Percentiles rank a stretch among this genome's conserved stretches.
phyloP scores from a whole-genome alignment of 2,113 vertebrate species.

The Tragelaphus buxtoni region DNA sequence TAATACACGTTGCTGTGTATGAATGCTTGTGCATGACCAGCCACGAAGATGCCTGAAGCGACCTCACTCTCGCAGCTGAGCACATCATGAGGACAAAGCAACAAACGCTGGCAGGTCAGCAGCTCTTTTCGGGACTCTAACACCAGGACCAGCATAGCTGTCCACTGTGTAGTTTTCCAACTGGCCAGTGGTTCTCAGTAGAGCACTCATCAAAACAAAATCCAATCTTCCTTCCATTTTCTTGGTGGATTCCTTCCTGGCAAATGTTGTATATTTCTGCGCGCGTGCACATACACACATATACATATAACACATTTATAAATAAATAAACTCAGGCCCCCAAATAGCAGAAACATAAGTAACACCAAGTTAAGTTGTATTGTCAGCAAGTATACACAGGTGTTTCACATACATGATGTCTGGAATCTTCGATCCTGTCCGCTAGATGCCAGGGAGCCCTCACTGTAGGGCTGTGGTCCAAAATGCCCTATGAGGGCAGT shows the following conservation, averaged over 20 bases:
- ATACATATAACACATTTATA: neutral
- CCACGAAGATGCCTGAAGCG: neutral
- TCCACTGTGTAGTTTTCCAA: neutral
- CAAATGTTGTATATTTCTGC: neutral
- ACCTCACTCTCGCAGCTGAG: neutral
- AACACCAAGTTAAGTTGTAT: neutral
- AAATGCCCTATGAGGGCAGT: neutral
- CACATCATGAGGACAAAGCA: accelerated
- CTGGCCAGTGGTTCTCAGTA: neutral
- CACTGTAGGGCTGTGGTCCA: neutral
- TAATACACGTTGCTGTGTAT: neutral
- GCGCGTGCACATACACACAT: accelerated
- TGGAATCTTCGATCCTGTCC: neutral
- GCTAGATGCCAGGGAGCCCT: neutral
- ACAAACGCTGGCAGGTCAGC: accelerated
- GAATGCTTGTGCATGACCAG: neutral
- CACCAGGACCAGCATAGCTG: accelerated
- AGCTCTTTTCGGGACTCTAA: neutral
- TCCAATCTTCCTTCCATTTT: neutral
- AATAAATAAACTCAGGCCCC: neutral
- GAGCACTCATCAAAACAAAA: neutral
- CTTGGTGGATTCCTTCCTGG: neutral
- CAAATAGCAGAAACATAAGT: neutral
- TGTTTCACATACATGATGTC: neutral
- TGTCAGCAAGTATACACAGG: neutral